These are phyloP conservation scores for Cheumatopsyche charites DNA, from an alignment of 1,140 invertebrate species.

Conservation along the genomic window DNA sequence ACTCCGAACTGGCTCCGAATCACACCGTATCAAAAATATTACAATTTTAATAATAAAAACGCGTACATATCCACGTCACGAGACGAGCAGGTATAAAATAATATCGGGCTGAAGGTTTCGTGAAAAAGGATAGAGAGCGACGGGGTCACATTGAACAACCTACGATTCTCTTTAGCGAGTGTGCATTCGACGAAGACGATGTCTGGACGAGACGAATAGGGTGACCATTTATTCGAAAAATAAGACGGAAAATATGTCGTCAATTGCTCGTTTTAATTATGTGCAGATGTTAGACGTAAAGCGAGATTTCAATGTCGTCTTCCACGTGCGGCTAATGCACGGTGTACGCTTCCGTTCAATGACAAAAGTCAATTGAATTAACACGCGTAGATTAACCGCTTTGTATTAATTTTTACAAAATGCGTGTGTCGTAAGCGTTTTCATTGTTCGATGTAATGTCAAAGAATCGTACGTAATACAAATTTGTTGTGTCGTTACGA, in stretches of 20 bases:
- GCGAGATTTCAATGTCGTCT: not conserved
- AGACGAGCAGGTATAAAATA: slow-evolving; percentile 37
- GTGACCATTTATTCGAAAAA: not conserved
- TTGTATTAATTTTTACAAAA: not conserved
- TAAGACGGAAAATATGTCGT: not conserved
- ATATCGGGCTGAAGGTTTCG: slow-evolving; percentile 9
- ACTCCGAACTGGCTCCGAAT: no score
- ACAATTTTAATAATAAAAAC: slow-evolving; percentile 9
- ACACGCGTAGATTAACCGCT: not conserved
- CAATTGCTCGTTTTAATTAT: not conserved
- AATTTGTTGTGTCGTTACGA: no score
- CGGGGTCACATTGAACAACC: slow-evolving; percentile 40
- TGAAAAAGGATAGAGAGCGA: slow-evolving; percentile 34
- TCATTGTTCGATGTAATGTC: no score
- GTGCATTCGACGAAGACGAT: slow-evolving; percentile 25
- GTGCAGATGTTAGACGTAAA: not conserved
- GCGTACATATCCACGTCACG: not conserved
- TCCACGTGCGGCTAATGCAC: not conserved
- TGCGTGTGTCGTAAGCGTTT: no score
- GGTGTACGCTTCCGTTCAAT: slow-evolving; percentile 2
- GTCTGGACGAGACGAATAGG: slow-evolving; percentile 32
- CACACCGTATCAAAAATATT: no score
- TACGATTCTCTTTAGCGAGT: slow-evolving; percentile 30
- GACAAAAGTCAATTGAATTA: slow-evolving; percentile 11
- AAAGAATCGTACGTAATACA: no score